phyloP scores from a whole-genome alignment of 1,140 invertebrate genomes.

The Bombyx mandarina region DNA sequence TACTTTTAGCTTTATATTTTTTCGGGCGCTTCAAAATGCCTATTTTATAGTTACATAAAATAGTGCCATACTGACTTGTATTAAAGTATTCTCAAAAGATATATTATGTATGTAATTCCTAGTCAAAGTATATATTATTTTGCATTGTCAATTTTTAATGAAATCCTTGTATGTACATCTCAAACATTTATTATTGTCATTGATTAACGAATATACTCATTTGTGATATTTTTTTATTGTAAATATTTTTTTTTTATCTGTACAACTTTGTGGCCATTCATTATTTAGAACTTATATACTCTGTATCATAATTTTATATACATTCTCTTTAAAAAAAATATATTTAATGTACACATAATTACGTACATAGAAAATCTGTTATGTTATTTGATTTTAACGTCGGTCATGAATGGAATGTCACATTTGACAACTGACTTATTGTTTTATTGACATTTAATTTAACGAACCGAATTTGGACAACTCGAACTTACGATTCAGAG shows the following conservation, averaged over 20 bases:
- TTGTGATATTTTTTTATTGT: conserved; percentile 54
- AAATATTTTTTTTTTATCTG: conserved; percentile 47
- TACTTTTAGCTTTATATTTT: conserved; percentile 35
- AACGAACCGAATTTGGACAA: background rate
- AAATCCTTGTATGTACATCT: conserved; percentile 6
- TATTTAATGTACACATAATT: too few species aligned
- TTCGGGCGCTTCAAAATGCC: conserved; percentile 30
- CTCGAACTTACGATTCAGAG: background rate
- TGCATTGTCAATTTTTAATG: conserved; percentile 8
- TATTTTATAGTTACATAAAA: conserved; percentile 50
- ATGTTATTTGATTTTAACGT: too few species aligned
- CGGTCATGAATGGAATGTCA: too few species aligned
- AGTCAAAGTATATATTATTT: conserved; percentile 30
- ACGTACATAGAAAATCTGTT: too few species aligned
- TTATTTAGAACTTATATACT: conserved; percentile 18
- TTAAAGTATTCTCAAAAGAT: conserved; percentile 18
- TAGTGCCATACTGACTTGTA: conserved; percentile 44
- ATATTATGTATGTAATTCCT: conserved; percentile 27
- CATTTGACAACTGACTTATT: too few species aligned
- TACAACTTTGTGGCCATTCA: conserved; percentile 55
- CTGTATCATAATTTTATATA: conserved; percentile 7
- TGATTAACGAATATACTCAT: conserved; percentile 33
- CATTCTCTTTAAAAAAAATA: too few species aligned
- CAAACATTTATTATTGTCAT: conserved; percentile 9
- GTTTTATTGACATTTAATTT: too few species aligned